Base-by-base conservation (phyloP, 2,888 invertebrate genomes). In the Glyphotaelius pellucidus region DNA sequence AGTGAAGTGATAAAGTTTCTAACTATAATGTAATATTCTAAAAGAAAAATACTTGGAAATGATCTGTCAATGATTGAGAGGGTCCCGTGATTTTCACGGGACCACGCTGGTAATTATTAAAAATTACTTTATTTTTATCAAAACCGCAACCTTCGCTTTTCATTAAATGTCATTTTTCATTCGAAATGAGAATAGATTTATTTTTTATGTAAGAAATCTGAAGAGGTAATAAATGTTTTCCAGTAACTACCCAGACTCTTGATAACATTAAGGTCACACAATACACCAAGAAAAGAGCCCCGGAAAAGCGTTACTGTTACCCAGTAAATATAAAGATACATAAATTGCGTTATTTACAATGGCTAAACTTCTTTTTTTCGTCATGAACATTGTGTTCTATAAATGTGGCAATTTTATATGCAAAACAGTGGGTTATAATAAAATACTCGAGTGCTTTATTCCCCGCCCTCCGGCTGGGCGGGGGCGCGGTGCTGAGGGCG, bases 351-450 rank as follows among this genome's bases (percentile, higher is more conserved):
- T 83, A 35, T 35, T 83, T 83, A 83, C 35, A 35, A 83, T 38
- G 15, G 19, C 35, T 9, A 83, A 83, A 83, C 83, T 35, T 32
- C 35, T 83, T 83, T 25, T n/a, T 67, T 79, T 35, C 35, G 67
- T 25, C 30, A 89, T 35, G 80, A 15, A 38, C 79, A 79, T 89
- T 35, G 80, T 52, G 32, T 35, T 67, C 80, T 67, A 89, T 89
- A n/a, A 67, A 67, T 86, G 79, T 90, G 80, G 84, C 31, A 85
- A 84, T 90, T 86, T 86, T 90, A 42, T 90, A 90, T 90, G 90
- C 86, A 85, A 90, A 90, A 86, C 85, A 83, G 32, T 52, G 32
- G 84, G 79, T 35, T 38, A 86, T 90, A 90, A 90, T 90, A 90
- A 85, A 90, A 90, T 85, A 35, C 86, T 35, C n/a, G 67, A 32